Base-by-base conservation (phyloP, 2,797 vertebrate genomes). In the Linurgus olivaceus region DNA sequence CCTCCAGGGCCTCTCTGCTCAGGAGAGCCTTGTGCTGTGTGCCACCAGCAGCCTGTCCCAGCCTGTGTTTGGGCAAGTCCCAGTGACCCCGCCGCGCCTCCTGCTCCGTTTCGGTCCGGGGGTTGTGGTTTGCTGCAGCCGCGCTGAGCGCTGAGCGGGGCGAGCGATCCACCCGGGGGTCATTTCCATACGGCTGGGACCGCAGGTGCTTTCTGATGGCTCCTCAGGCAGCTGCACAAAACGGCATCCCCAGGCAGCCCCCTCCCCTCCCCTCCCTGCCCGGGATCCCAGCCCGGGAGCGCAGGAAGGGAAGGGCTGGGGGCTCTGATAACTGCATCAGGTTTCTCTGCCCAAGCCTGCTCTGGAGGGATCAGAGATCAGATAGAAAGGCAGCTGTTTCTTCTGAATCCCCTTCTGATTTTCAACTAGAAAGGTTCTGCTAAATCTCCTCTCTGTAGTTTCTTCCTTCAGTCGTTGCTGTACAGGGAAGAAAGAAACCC, bases 131-230 rank as follows among this genome's bases (percentile, higher is more conserved):
- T 80, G 76, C 88, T 88, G 83, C 83, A 37, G 76, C 33, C 82
- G 45, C 3, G 3, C 68, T 93, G 95, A 87, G 45, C 3, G 3
- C 68, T 93, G 95, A 87, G 86, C 63, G 8, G 77, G 77, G 57
- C 2, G 62, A 91, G 44, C 96, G 95, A 89, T 29, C 21, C 33
- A 82, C 86, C 47, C 37, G 51, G 55, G 76, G 95, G 93, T 96
- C 94, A 57, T 78, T 90, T 82, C 95, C 79, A 96, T 89, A 70
- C 91, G 55, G 93, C 50, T 79, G 96, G 97, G 96, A 85, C 89
- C 54, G 35, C 96, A 97, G 97, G 95, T 98, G 97, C 94, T 93
- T 90, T 93, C 95, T 97, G 97, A 91, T 35, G 83, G 95, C 86
- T 45, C 93, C 33, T 7, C 94, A 96, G 97, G 93, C 96, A 93